phyloP scores from a whole-genome alignment of 2,888 invertebrate genomes.

The Sinotaia quadrata region DNA sequence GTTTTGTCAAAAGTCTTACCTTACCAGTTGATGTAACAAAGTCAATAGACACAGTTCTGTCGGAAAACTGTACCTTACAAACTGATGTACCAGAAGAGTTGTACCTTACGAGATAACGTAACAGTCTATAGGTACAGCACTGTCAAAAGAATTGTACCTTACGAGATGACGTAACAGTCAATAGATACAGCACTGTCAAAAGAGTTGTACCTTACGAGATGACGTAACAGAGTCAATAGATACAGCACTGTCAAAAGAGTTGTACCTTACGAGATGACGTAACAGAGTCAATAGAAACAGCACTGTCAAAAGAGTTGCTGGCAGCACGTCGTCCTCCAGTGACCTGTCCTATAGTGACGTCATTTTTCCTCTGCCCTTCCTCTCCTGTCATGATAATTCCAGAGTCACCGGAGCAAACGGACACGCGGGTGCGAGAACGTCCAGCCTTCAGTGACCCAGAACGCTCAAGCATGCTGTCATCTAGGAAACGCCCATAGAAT shows the following conservation, averaged over 20 bases:
- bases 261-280: conserved; percentile 6
- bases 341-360: conserved; percentile 3
- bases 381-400: conserved; percentile 40
- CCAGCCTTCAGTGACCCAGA: conserved; percentile 29
- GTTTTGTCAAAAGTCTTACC: conserved; percentile 57
- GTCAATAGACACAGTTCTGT: no score
- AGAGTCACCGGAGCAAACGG: conserved; percentile 50
- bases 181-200: no score
- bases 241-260: conserved; percentile 49
- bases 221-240: no score
- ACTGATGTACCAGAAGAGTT: no score
- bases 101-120: conserved; percentile 9
- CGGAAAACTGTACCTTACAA: no score
- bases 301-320: conserved; percentile 57
- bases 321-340: conserved; percentile 32
- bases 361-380: conserved; percentile 2
- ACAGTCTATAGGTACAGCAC: no score
- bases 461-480: conserved; percentile 9
- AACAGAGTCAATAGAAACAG: conserved; percentile 46
- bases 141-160: no score
- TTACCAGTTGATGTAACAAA: no score
- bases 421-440: conserved; percentile 41
- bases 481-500: no score
- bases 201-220: no score
- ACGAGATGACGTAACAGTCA: no score